phyloP scores from a whole-genome alignment of 1,140 invertebrate species.

The Sitodiplosis mosellana region DNA sequence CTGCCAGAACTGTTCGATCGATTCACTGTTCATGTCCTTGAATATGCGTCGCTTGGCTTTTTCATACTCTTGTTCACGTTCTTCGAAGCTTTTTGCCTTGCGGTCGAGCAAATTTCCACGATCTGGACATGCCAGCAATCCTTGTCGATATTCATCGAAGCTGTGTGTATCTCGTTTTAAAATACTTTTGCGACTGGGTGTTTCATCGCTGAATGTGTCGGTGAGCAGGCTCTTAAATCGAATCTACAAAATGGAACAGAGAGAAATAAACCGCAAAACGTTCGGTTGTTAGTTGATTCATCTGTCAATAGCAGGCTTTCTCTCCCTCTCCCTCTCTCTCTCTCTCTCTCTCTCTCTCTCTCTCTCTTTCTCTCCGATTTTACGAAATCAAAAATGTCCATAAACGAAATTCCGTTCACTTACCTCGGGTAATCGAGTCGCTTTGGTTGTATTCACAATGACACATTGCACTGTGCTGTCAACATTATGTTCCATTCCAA shows the following conservation, averaged over 20 bases:
- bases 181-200: slow-evolving; percentile 50
- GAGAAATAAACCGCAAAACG: background rate
- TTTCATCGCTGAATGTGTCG: slow-evolving; percentile 36
- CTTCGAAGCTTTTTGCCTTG: slow-evolving; percentile 75
- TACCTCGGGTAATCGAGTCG: slow-evolving; percentile 49
- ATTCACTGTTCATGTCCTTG: slow-evolving; percentile 27
- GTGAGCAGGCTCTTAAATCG: slow-evolving; percentile 41
- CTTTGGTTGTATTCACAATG: slow-evolving; percentile 46
- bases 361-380: background rate
- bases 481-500: slow-evolving; percentile 86
- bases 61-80: slow-evolving; percentile 75
- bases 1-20: background rate
- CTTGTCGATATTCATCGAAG: slow-evolving; percentile 40
- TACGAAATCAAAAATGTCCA: no score
- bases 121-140: slow-evolving; percentile 29
- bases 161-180: slow-evolving; percentile 66
- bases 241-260: slow-evolving; percentile 14
- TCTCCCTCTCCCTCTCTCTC: no score
- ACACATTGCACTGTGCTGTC: slow-evolving; percentile 68
- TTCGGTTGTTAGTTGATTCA: background rate
- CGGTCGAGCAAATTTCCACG: slow-evolving; percentile 39
- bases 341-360: no score
- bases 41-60: slow-evolving; percentile 65
- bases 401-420: no score
- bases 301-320: no score